A percentile compares a stretch with the other conserved stretches of the same genome.
Evolutionary conservation across 2,888 invertebrate species (phyloP).

Genomic region (Seira sanloemensis): DNA sequence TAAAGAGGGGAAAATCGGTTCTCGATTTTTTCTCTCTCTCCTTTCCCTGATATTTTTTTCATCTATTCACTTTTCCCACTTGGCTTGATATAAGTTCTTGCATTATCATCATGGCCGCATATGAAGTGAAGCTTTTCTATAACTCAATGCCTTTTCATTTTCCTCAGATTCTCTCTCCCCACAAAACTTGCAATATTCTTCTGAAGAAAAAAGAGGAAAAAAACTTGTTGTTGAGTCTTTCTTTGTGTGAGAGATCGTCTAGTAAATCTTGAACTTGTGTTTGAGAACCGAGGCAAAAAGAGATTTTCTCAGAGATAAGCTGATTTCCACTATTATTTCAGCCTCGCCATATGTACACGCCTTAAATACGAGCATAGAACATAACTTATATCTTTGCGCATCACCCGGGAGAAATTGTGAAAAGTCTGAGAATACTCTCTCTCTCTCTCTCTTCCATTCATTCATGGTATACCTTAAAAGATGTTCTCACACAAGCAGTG

Average conservation of each 20-base stretch:
- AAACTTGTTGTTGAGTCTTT: constrained; percentile 8
- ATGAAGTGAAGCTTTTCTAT: constrained; percentile 27
- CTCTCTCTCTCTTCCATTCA: background rate
- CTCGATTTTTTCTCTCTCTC: background rate
- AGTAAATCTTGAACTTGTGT: constrained; percentile 18
- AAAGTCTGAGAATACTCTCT: background rate
- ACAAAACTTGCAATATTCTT: no score
- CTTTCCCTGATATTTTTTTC: constrained; percentile 31
- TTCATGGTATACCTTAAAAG: background rate
- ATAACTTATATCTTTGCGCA: no score
- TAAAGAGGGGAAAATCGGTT: constrained; percentile 3
- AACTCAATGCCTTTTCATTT: constrained; percentile 42
- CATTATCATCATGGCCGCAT: constrained; percentile 29
- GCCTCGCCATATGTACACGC: background rate
- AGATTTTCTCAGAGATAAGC: constrained; percentile 39
- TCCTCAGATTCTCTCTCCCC: constrained; percentile 21
- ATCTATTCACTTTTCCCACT: constrained; percentile 37
- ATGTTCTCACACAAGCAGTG: constrained; percentile 26
- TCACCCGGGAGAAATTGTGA: background rate
- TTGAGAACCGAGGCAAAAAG: background rate
- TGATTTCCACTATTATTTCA: no score
- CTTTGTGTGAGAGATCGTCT: constrained; percentile 3
- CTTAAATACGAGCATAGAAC: background rate
- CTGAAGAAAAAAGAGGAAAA: background rate
- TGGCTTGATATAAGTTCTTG: constrained; percentile 52